Evolutionary conservation across 2,113 vertebrate genomes (phyloP), one percentile per base, ranked within the genome.

Genomic region (Cromileptes altivelis): DNA sequence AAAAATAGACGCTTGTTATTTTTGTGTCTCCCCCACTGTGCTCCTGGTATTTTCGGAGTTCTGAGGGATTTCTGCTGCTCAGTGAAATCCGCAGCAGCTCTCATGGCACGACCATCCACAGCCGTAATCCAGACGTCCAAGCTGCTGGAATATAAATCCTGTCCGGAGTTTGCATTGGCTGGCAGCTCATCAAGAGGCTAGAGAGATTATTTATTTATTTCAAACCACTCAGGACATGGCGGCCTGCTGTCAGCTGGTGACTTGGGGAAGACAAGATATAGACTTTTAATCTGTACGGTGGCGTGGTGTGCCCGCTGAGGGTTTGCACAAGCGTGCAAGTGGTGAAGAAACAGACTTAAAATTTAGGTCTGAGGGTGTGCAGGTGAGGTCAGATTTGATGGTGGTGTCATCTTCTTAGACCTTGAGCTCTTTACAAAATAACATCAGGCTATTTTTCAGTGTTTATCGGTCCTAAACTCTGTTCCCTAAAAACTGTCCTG

Each of bases 61-160:
- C 64, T 57, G 40, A 65, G 76, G 90, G 92, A 90, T 93, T 93
- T 93, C 79, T 88, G 61, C 70, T 65, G 76, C 78, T 80, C 80
- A 25, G 81, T 77, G 49, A 91, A 92, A 92, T 91, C 92, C 87
- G 85, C 77, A 77, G 84, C 77, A 69, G 85, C 85, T 89, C 81
- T 81, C 82, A 73, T 90, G 88, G 86, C 88, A 84, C 70, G 21
- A 70, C 75, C 81, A 57, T 71, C 70, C 86, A 86, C 62, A 85
- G 79, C 81, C 30, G 25, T 94, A 94, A 94, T 95, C 93, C 90
- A 92, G 84, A 94, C 81, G 6, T 86, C 76, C 89, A 91, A 87
- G 81, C 91, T 87, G 90, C 83, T 88, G 69, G 81, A 79, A 67
- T 82, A 83, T 88, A 87, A 92, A 88, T 90, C 91, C 89, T 68